A percentile compares a stretch with the other conserved stretches of the same genome.
Evolutionary conservation across 2,113 vertebrate genomes (phyloP).

Genomic region (Osmerus eperlanus): DNA sequence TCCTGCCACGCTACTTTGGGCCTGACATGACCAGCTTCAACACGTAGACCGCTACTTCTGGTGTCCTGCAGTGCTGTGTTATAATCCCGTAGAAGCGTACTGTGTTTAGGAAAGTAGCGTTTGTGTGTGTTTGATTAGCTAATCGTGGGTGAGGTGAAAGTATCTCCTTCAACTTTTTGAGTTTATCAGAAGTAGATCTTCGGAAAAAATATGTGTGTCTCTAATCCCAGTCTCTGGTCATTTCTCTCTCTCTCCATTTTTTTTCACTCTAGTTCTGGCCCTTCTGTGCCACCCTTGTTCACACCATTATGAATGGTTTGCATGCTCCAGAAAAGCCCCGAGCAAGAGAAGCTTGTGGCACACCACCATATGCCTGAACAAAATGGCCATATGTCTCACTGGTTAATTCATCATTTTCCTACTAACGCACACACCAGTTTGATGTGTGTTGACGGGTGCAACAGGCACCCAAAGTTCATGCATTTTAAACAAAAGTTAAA

Average conservation of each 20-base stretch:
- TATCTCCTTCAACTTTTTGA: no score
- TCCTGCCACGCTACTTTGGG: slow-evolving; percentile 40
- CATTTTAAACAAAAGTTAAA: no score
- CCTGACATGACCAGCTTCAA: slow-evolving; percentile 18
- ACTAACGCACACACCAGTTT: no score
- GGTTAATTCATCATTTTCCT: slow-evolving; percentile 69
- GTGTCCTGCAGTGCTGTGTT: background rate
- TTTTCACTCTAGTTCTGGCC: background rate
- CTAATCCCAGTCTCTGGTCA: background rate
- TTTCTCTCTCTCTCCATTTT: background rate
- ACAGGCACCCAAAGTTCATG: no score
- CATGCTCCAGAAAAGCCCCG: slow-evolving; percentile 46
- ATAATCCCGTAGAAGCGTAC: background rate
- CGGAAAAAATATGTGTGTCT: background rate
- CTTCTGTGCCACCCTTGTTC: slow-evolving; percentile 15
- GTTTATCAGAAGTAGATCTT: no score
- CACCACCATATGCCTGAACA: slow-evolving; percentile 63
- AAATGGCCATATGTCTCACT: slow-evolving; percentile 67
- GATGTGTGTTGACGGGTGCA: no score
- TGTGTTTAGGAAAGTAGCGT: no score
- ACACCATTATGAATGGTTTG: slow-evolving; percentile 55
- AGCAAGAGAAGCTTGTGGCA: slow-evolving; percentile 55
- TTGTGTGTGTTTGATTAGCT: no score
- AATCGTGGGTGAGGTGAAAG: no score
- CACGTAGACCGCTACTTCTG: background rate